phyloP scores from a whole-genome alignment of 2,888 invertebrate species.

The Caprella mutica region DNA sequence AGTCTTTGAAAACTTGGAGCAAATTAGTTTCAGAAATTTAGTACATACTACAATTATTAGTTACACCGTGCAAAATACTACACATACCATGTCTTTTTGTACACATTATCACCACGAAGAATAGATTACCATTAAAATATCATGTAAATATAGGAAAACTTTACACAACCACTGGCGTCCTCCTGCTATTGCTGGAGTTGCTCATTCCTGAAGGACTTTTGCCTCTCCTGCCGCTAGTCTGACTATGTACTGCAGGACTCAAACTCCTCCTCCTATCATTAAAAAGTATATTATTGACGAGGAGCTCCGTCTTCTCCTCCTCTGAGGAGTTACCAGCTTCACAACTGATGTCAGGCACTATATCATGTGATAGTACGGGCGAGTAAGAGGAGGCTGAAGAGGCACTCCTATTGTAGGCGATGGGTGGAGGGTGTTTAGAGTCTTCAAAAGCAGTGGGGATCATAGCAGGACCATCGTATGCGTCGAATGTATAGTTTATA shows the following conservation, averaged over 20 bases:
- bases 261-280: constrained; percentile 13
- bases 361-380: constrained; percentile 21
- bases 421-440: background rate
- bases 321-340: constrained; percentile 37
- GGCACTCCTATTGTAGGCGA: background rate
- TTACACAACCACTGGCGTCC: constrained; percentile 10
- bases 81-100: too few species aligned
- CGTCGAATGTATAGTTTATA: constrained; percentile 4
- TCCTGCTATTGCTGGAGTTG: background rate
- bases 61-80: too few species aligned
- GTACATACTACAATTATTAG: too few species aligned
- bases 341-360: too few species aligned
- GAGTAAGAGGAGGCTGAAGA: constrained; percentile 18
- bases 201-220: constrained; percentile 6
- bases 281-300: constrained; percentile 38
- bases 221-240: too few species aligned
- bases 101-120: too few species aligned
- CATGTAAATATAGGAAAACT: too few species aligned
- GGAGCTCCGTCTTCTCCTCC: constrained; percentile 41
- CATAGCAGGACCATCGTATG: constrained; percentile 10
- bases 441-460: constrained; percentile 2
- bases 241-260: background rate
- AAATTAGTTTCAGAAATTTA: too few species aligned
- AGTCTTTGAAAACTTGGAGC: too few species aligned
- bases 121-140: too few species aligned